Evolutionary conservation across 2,888 invertebrate species (phyloP).

Genomic region (Tridacna gigas): DNA sequence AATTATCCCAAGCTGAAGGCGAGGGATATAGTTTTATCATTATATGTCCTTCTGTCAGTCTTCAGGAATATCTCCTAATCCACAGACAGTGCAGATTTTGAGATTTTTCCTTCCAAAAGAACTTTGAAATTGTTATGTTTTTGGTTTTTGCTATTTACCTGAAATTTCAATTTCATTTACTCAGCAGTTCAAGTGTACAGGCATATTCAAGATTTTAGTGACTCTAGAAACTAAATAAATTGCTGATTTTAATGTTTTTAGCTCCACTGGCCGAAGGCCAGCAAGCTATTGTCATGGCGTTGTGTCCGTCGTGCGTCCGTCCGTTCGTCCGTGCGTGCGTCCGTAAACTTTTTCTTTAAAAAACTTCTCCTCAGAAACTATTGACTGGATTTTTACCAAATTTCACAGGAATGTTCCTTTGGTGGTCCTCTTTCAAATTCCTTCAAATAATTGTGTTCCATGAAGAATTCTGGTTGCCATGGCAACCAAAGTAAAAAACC

Average conservation of each 20-base stretch:
- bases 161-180: not conserved
- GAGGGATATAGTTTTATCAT: no score
- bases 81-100: no score
- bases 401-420: not conserved
- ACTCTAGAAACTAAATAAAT: no score
- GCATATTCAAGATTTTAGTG: no score
- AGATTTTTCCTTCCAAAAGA: no score
- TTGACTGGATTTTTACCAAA: not conserved
- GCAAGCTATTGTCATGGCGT: not conserved
- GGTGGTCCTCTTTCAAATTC: not conserved
- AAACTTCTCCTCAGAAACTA: not conserved
- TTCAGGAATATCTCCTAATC: no score
- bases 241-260: not conserved
- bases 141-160: not conserved
- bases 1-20: no score
- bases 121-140: not conserved
- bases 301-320: conserved; percentile 1
- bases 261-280: not conserved
- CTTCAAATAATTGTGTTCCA: not conserved
- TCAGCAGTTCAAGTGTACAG: no score
- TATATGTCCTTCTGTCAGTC: no score
- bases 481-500: not conserved
- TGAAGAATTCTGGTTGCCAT: not conserved
- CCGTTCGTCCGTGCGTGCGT: no score
- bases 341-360: not conserved